Evolutionary conservation across 2,113 vertebrate species (phyloP), one percentile per base, ranked within the genome.

Genomic region (Corynorhinus townsendii): DNA sequence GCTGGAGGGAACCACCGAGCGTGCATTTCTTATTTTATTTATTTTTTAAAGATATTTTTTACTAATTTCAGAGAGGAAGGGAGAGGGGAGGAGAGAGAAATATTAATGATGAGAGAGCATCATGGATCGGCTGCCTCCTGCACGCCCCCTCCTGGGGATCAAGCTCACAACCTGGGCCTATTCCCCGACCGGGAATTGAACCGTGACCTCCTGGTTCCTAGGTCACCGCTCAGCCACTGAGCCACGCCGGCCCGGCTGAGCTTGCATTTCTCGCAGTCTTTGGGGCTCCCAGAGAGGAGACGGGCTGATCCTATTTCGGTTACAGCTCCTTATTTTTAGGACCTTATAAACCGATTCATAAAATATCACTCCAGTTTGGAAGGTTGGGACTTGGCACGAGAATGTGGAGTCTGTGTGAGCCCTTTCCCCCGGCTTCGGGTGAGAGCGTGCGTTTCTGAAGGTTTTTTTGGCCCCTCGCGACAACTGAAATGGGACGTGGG

Each of bases 331-430:
- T 33, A 73, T 90, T 97, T 94, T 87, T 84, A 71, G 40, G 43
- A 43, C 33, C 64, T 95, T 91, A 86, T 94, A 89, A 93, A 96
- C 88, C 84, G 66, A 83, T 86, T 66, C 76, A 85, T 91, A 75
- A 93, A 80, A 72, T 76, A 64, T 92, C 75, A 86, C 38, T 84
- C 30, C 22, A 59, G 68, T 71, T 84, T 90, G 64, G 89, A 97
- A 68, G 68, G 76, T 80, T 90, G 54, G 87, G 97, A 94, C 15
- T 92, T 96, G 94, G 40, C 89, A 79, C 90, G 91, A 86, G 81
- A 64, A 95, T 17, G 64, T 47, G 73, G 72, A 83, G 40, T 24
- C 89, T 95, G 79, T 19, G 96, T 11, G 96, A 95, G 90, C 73
- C 26, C 28, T 0, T 68, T 17, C 33, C 12, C 40, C 89, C 47